Evolutionary conservation across 2,888 invertebrate genomes (phyloP), one percentile per base, ranked within the genome.

Genomic region (Clanis bilineata): DNA sequence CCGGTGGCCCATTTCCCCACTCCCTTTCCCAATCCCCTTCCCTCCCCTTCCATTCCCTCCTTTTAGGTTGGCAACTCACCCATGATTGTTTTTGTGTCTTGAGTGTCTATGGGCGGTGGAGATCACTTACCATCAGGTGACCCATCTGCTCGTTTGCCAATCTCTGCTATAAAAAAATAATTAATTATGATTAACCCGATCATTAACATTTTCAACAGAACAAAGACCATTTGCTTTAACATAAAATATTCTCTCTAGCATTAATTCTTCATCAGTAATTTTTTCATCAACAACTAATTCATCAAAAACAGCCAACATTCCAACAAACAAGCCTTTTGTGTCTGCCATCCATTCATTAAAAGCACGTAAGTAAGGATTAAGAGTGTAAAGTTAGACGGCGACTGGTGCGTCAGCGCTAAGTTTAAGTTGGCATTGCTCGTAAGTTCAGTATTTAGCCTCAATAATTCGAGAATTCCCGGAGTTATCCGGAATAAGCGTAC

Each of bases 401-500:
- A 32, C 45, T 39, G 18, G 25, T 51, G 58, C 51, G 58, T 58
- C 58, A 47, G 12, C 47, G 6, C 47, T 25, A 60, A 56, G 45
- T 60, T 56, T 39, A 25, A 44, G 72, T 69, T 68, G 70, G 71
- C 68, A 66, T 69, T 54, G 57, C 72, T 59, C 69, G 67, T 72
- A 70, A 39, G 56, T 72, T 67, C 65, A 61, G 59, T 66, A 72
- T 70, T 75, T 72, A 72, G 70, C 66, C 69, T 69, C 63, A 74
- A 73, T 72, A 72, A 72, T 73, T 73, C 70, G 66, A 76, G 76
- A 76, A 77, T 72, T 74, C 73, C 67, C 61, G 44, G 64, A 73
- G 72, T 71, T 73, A 73, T 67, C 68, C 64, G 65, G 62, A 68
- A 69, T 76, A 70, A 72, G 68, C 66, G 66, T 57, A 39, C 47